phyloP scores from a whole-genome alignment of 2,888 invertebrate genomes.

The Erebia epiphron region DNA sequence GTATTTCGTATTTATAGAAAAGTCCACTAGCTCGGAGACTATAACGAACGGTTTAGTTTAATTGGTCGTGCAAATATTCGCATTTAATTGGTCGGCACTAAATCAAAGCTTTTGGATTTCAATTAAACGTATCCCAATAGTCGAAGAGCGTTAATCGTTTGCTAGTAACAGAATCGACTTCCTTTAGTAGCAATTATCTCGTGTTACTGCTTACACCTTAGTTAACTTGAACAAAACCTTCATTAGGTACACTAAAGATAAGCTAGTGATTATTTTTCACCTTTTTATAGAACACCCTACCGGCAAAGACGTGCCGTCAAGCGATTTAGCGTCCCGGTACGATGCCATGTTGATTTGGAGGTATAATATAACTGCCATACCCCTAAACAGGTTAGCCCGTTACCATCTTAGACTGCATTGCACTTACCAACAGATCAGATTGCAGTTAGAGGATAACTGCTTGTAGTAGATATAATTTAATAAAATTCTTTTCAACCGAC shows the following conservation, averaged over 20 bases:
- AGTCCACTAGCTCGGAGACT: neutral
- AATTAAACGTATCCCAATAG: constrained; percentile 65
- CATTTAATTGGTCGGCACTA: constrained; percentile 52
- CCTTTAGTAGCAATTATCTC: constrained; percentile 2
- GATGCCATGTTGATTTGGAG: no score
- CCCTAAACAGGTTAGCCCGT: no score
- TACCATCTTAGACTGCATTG: neutral
- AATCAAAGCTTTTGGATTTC: constrained; percentile 64
- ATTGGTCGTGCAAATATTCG: constrained; percentile 40
- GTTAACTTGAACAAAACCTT: neutral
- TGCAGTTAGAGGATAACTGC: neutral
- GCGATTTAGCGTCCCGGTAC: no score
- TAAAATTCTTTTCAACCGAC: no score
- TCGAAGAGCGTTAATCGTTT: constrained; percentile 59
- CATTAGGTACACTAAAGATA: neutral
- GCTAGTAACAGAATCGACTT: constrained; percentile 49
- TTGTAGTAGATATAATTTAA: no score
- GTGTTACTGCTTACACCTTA: neutral
- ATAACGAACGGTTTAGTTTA: constrained; percentile 29
- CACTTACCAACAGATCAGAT: neutral
- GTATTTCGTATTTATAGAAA: neutral
- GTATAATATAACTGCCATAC: no score
- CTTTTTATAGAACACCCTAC: no score
- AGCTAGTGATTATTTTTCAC: no score
- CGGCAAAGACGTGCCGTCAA: no score